Evolutionary conservation across 1,140 invertebrate genomes (phyloP), one percentile per base, ranked within the genome.

Genomic region (Phenacoccus solenopsis): DNA sequence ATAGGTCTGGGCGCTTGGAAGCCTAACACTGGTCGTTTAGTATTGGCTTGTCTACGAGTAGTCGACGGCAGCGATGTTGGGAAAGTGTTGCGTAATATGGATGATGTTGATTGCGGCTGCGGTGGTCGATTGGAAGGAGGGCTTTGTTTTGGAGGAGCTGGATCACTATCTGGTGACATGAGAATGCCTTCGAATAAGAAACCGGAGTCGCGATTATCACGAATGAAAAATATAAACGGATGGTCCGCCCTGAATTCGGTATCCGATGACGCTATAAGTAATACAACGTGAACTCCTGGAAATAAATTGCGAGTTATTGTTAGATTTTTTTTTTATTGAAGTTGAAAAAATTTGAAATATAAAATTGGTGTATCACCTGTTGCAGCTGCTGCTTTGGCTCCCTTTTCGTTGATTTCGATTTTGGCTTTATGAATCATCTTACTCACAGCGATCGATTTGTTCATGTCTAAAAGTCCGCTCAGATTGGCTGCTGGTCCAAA

Each of bases 201-300:
- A 9, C 81, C 78, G 1, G 81, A 82, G 1, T 80, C 82, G 57
- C 78, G 68, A 7, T 82, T 81, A 74, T 90, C 85, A 70, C 84
- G 80, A 16, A 92, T 85, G 70, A 86, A 83, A 76, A 90, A 90
- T 0, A 89, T 30, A 75, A 90, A 91, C 1, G 89, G 89, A 72
- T 84, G 84, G 75, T 91, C 82, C 4, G 84, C 83, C 59, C 73
- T 79, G 73, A 91, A 80, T 30, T 77, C 76, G 1, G 75, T 76
- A 7, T 81, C 77, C 9, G 25, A 30, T 7, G 81, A 77, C 13
- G 22, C 56, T 16, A 81, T 81, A 77, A 87, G 87, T 12, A 88
- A 76, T 1, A 85, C 85, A 69, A 86, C 80, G 4, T 25, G 13
- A 9, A 20, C 10, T 25, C 59, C 59, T 64, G 59, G 12, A n/a